A percentile compares a stretch with the other conserved stretches of the same genome.
These are phyloP conservation scores for Syritta pipiens DNA, from an alignment of 2,888 invertebrate genomes.

Conservation along the genomic window DNA sequence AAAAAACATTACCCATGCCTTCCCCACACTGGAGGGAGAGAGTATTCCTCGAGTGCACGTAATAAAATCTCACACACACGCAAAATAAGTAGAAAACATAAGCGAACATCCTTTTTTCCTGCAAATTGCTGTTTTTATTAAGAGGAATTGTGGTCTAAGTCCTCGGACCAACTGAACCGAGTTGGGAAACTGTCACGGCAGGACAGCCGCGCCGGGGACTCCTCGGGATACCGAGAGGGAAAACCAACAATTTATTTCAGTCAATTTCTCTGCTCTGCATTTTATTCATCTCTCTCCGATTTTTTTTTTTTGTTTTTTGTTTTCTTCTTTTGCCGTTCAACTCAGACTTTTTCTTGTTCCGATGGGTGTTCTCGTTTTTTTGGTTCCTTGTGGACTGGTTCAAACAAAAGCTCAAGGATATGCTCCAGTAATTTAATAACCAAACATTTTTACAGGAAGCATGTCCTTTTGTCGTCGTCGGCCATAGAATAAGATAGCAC, in stretches of 20 bases:
- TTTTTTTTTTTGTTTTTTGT: constrained; percentile 5
- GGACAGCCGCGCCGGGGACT: not conserved
- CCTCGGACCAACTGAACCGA: constrained; percentile 44
- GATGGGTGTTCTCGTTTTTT: not conserved
- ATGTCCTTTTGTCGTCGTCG: constrained; percentile 60
- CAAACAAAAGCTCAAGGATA: constrained; percentile 67
- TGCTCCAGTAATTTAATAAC: constrained; percentile 67
- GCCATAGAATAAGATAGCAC: constrained; percentile 45
- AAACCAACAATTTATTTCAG: constrained; percentile 64
- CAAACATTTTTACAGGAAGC: constrained; percentile 66
- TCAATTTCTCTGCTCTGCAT: constrained; percentile 61
- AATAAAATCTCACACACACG: constrained; percentile 18
- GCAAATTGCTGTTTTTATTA: constrained; percentile 62
- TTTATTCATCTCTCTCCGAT: constrained; percentile 47
- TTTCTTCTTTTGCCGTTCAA: not conserved
- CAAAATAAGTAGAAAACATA: constrained; percentile 30
- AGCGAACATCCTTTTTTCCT: constrained; percentile 45
- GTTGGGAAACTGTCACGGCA: constrained; percentile 44
- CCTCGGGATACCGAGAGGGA: constrained; percentile 14
- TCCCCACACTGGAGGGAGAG: too few species aligned
- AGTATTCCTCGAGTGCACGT: constrained; percentile 45
- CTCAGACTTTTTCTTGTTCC: not conserved
- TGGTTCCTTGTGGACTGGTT: constrained; percentile 25
- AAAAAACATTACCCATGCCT: too few species aligned
- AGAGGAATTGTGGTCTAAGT: constrained; percentile 55